Conservation (phyloP, 2,888 invertebrate genomes). For the Morinoia aosen region DNA sequence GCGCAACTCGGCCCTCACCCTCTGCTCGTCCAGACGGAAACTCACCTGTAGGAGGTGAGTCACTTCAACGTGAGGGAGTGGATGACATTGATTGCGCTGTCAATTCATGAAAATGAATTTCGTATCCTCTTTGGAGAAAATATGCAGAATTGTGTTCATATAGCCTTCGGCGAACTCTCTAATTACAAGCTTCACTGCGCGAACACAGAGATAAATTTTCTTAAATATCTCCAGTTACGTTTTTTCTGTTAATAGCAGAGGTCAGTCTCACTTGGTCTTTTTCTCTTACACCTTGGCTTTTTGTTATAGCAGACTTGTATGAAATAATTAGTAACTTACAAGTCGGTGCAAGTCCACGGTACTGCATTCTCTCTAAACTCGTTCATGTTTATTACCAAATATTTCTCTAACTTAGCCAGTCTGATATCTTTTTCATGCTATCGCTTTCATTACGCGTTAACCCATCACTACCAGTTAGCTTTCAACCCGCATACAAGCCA, state of each 20-base stretch:
- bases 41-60: slow-evolving; percentile 15
- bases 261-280: background rate
- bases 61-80: background rate
- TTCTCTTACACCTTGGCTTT: background rate
- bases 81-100: background rate
- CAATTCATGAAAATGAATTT: background rate
- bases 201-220: no score
- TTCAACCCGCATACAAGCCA: background rate
- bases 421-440: background rate
- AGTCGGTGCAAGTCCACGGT: background rate
- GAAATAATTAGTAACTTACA: background rate
- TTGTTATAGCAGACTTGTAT: background rate
- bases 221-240: no score
- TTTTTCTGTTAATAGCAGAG: no score
- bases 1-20: background rate
- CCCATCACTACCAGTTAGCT: background rate
- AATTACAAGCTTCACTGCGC: background rate
- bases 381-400: background rate
- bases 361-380: background rate
- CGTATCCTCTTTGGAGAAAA: background rate
- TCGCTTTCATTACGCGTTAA: background rate
- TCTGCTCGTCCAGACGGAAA: slow-evolving; percentile 12
- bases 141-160: background rate
- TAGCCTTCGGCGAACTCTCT: background rate
- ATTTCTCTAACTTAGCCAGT: background rate